Evolutionary conservation across 2,113 vertebrate species (phyloP), one percentile per base, ranked within the genome.

Genomic region (Mirounga angustirostris): DNA sequence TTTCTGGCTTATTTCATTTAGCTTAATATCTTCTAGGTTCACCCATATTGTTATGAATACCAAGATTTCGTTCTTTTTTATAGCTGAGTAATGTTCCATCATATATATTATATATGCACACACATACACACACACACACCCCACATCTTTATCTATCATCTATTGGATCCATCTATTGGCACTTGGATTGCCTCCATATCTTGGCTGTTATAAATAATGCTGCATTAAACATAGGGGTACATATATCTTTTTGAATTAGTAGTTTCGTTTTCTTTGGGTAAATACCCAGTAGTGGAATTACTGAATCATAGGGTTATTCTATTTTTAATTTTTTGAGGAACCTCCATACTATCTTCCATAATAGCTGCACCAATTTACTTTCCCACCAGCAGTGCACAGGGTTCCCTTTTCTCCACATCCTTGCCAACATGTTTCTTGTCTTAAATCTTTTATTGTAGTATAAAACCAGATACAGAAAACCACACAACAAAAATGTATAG

Each of bases 371-470:
- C 73, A 74, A 26, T 40, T 74, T 46, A 46, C 40, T 26, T 74
- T 74, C 40, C 22, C 24, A 26, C 40, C 6, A 26, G 14, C 24
- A 46, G 12, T 26, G 73, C 40, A 74, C 36, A 26, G 40, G 40
- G 24, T 74, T 74, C 40, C 40, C 40, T 74, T 74, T 74, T 26
- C 73, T 26, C 73, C 73, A 46, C 24, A 74, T 74, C 73, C 40
- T 26, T 13, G 1, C 73, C 73, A 46, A 74, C 73, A 28, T 26
- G 5, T 74, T 46, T 46, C 40, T 74, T 74, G 73, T 74, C 73
- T 74, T 74, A 91, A 82, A 63, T 71, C 10, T 95, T 86, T 86
- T 82, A 56, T 82, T 96, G 7, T 90, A 61, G 79, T 80, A 80
- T 93, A 65, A 92, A 94, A 78, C 71, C 61, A 89, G 30, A 63